Conservation (phyloP, 2,797 vertebrate genomes). For the Peromyscus aztecus region DNA sequence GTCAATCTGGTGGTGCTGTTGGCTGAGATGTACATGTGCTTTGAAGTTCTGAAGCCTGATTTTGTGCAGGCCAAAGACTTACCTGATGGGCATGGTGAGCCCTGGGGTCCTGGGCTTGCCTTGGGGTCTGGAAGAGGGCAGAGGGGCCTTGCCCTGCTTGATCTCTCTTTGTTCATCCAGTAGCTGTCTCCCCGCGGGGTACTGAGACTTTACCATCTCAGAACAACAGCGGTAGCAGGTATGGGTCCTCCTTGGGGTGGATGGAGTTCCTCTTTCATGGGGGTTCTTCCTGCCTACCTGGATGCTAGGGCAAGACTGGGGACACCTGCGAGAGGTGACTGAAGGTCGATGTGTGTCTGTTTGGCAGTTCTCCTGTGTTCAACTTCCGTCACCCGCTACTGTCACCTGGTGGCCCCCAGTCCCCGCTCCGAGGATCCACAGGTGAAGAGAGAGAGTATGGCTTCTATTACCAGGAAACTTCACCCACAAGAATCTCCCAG, state of each 20-base stretch:
- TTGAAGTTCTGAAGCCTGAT: conserved; percentile 93
- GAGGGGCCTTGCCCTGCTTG: background rate
- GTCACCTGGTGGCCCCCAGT: conserved; percentile 91
- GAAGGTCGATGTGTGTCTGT: background rate
- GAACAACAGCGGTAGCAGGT: conserved; percentile 80
- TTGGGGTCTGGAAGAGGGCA: background rate
- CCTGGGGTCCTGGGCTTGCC: background rate
- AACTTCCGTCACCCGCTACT: conserved; percentile 94
- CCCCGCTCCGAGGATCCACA: conserved; percentile 89
- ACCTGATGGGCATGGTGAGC: conserved; percentile 74
- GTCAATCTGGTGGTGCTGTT: conserved; percentile 93
- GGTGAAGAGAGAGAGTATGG: conserved; percentile 86
- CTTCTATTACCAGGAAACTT: background rate
- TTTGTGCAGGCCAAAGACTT: conserved; percentile 92
- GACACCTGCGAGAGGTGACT: accelerated
- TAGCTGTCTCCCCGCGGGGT: conserved; percentile 73
- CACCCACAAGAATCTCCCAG: background rate
- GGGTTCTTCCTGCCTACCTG: background rate
- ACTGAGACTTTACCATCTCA: conserved; percentile 71
- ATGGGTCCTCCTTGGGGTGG: accelerated
- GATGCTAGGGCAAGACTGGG: background rate
- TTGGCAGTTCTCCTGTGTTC: conserved; percentile 91
- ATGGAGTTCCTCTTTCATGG: accelerated
- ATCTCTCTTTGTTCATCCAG: background rate
- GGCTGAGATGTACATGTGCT: conserved; percentile 94